These are phyloP conservation scores for Spea multiplicata DNA, from an alignment of 2,113 vertebrate genomes.

Conservation along the genomic window DNA sequence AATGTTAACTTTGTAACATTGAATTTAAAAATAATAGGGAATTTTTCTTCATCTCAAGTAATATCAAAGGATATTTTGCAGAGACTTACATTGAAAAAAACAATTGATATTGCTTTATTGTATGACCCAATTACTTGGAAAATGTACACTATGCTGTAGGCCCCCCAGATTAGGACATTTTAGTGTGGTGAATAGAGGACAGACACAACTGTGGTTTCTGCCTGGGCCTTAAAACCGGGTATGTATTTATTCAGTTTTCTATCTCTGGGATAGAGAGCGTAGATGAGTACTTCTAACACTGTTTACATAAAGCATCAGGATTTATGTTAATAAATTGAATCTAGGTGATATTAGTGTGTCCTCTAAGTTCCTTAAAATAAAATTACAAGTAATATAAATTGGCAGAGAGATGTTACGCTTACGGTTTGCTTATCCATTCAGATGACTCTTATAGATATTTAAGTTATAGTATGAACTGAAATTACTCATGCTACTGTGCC, in stretches of 20 bases:
- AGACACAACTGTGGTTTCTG: not conserved
- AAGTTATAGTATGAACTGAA: too few species aligned
- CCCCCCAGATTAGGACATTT: not conserved
- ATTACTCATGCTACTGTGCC: too few species aligned
- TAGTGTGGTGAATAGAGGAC: not conserved
- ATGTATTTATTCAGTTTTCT: conserved; percentile 1
- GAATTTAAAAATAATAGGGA: too few species aligned
- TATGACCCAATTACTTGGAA: not conserved
- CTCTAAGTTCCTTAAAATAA: too few species aligned
- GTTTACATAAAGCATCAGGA: not conserved
- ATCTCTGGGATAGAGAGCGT: not conserved
- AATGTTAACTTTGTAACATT: too few species aligned
- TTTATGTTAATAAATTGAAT: not conserved
- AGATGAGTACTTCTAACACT: too few species aligned
- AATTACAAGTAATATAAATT: conserved; percentile 20
- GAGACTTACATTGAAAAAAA: too few species aligned
- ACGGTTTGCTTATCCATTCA: conserved; percentile 22
- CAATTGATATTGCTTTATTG: too few species aligned
- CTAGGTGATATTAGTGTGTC: not conserved
- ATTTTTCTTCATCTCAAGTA: too few species aligned
- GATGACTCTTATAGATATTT: conserved; percentile 15
- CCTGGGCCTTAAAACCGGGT: not conserved
- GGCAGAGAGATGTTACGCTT: conserved; percentile 22
- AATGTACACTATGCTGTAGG: not conserved
- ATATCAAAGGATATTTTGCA: too few species aligned